Percentiles rank a stretch among this genome's conserved stretches.
Conservation (phyloP, 2,113 vertebrate species). For the Muscicapa adusta region DNA sequence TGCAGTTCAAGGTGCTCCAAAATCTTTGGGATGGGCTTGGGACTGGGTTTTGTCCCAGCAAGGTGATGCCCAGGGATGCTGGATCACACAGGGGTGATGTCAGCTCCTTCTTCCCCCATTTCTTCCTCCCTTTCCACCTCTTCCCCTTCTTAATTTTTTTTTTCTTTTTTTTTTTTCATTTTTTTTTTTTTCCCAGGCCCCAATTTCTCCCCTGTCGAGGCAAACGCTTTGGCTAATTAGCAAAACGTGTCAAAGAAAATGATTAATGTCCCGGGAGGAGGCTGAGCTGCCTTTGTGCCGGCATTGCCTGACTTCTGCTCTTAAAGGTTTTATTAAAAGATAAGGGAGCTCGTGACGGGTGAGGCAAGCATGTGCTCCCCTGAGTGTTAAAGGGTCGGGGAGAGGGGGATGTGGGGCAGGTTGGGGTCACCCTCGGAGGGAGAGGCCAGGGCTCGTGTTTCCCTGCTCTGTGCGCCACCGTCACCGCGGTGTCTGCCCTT, state of each 20-base stretch:
- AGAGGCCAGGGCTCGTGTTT: neutral
- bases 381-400: neutral
- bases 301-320: slow-evolving; percentile 34
- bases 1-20: neutral
- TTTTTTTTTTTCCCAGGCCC: neutral
- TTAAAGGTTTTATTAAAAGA: slow-evolving; percentile 48
- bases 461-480: neutral
- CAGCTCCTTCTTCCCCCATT: neutral
- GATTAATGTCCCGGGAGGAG: slow-evolving; percentile 47
- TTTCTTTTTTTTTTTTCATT: neutral
- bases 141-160: neutral
- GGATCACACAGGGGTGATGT: neutral
- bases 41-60: neutral
- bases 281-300: slow-evolving; percentile 1
- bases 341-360: neutral
- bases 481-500: slow-evolving; percentile 32
- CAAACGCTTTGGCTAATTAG: slow-evolving; percentile 48
- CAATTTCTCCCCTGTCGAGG: slow-evolving; percentile 10
- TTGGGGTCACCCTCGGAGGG: neutral
- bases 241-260: slow-evolving; percentile 41
- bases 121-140: neutral
- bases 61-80: neutral
- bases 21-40: too few relatives aligned
- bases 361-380: neutral
- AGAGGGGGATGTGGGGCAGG: neutral